phyloP scores from a whole-genome alignment of 2,797 vertebrate species.

The Halcyon badia region DNA sequence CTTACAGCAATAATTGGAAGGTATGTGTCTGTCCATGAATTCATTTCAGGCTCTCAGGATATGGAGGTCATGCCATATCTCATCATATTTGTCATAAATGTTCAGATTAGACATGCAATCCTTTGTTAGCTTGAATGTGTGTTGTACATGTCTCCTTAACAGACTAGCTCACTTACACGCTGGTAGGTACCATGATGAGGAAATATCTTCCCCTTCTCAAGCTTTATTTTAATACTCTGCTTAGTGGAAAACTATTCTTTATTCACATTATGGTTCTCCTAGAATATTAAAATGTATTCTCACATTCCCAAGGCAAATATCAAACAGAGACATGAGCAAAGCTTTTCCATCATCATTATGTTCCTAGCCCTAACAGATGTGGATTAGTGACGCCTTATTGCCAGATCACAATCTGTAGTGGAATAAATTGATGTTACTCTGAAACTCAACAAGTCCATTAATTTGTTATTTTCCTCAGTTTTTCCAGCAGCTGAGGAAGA shows the following conservation, averaged over 20 bases:
- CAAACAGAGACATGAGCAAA: constrained; percentile 37
- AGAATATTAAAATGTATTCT: constrained; percentile 31
- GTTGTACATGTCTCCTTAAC: neutral
- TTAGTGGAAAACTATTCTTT: neutral
- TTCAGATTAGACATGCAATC: neutral
- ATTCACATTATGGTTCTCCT: neutral
- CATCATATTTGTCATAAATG: neutral
- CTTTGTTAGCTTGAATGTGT: neutral
- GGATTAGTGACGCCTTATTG: constrained; percentile 58
- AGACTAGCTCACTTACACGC: neutral
- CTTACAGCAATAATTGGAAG: constrained; percentile 6
- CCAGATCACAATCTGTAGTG: constrained; percentile 34
- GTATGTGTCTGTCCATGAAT: neutral
- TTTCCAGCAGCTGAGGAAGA: neutral
- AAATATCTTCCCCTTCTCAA: neutral
- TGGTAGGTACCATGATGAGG: neutral
- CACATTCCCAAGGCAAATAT: constrained; percentile 54
- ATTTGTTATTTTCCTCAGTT: constrained; percentile 4
- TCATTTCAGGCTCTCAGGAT: neutral
- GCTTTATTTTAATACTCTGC: neutral
- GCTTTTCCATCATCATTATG: constrained; percentile 54
- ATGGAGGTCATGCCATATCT: neutral
- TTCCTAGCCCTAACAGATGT: constrained; percentile 48
- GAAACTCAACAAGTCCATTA: constrained; percentile 2
- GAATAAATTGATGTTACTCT: constrained; percentile 30